Base-by-base conservation (phyloP, 2,888 invertebrate genomes). In the Philereme transversata region DNA sequence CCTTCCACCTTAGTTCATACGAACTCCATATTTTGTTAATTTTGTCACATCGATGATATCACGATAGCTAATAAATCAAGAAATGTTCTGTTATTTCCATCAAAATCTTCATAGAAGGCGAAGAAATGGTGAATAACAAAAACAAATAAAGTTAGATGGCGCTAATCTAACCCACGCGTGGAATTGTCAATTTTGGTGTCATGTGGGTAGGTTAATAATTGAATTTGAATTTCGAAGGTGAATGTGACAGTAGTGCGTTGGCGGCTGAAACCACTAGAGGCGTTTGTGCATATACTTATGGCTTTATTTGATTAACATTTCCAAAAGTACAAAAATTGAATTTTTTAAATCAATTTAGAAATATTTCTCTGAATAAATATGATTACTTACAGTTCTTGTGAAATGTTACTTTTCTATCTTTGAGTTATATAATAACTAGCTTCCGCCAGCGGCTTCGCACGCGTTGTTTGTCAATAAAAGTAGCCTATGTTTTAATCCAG, bases 201-300 rank as follows among this genome's bases (percentile, higher is more conserved):
- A 64, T 62, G 70, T 70, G 70, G 68, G 70, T 70, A 70, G 70
- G 7, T 41, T 50, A 53, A 64, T 63, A 56, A 59, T 59, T 36
- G 62, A 61, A 68, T 67, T 68, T 59, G 59, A 60, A 62, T 65
- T 68, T 67, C 54, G 62, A 57, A 64, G 56, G 60, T 55, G 38
- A 59, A 66, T 65, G 48, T 65, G 68, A 57, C 65, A 71, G 63
- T 67, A 61, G 62, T 48, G 73, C 71, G 73, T 73, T 71, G 73
- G 73, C 69, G 71, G 64, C 48, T 43, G 55, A 49, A 51, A 67
- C 64, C 71, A 65, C 51, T 44, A 57, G 65, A 68, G 68, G 70
- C 40, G 56, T 63, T 59, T 51, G 48, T 35, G 51, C 36, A n/a
- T 44, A 36, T 47, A 11, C 44, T 56, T 62, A 55, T 59, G 51